Percentiles rank a stretch among this genome's conserved stretches.
Evolutionary conservation across 2,113 vertebrate species (phyloP).

Genomic region (Catagonus wagneri): DNA sequence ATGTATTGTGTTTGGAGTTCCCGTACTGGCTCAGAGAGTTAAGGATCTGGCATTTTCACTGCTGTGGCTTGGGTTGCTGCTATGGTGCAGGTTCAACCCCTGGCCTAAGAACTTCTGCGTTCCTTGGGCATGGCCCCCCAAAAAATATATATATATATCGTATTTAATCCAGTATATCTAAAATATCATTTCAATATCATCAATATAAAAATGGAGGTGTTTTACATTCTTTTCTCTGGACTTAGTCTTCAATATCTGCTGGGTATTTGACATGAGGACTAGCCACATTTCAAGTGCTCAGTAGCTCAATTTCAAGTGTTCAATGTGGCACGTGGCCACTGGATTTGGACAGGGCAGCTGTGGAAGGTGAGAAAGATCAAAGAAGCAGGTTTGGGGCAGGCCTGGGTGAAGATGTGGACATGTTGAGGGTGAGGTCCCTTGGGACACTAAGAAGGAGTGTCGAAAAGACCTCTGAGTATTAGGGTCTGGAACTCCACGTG

Average conservation of each 20-base stretch:
- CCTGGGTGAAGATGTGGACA: neutral
- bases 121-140: too few relatives aligned
- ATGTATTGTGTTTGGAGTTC: neutral
- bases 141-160: too few relatives aligned
- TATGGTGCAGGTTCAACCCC: too few relatives aligned
- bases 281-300: neutral
- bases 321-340: neutral
- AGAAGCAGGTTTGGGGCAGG: neutral
- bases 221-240: slow-evolving; percentile 1
- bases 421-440: neutral
- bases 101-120: too few relatives aligned
- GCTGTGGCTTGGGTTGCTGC: too few relatives aligned
- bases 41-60: neutral
- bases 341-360: neutral
- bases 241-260: neutral
- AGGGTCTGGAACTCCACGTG: neutral
- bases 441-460: neutral
- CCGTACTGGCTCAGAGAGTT: neutral
- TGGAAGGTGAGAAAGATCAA: neutral
- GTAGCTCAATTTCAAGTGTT: neutral
- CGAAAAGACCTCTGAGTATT: neutral
- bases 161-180: too few relatives aligned
- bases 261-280: neutral
- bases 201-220: neutral
- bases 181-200: neutral